These are phyloP conservation scores for Acronicta alni DNA, from an alignment of 2,888 invertebrate genomes.

Conservation along the genomic window DNA sequence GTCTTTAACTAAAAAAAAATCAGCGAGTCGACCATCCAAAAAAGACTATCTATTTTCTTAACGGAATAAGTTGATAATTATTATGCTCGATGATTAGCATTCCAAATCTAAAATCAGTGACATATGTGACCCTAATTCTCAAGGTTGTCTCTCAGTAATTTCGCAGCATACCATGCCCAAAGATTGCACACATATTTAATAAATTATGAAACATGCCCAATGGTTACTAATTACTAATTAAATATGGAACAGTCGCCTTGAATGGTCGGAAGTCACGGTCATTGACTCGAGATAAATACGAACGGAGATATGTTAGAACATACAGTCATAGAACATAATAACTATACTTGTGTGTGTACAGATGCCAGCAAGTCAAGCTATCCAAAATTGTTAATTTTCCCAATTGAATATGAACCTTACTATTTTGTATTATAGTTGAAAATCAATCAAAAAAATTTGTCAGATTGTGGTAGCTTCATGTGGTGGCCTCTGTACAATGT, in stretches of 20 bases:
- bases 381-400: too few species aligned
- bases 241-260: conserved; percentile 59
- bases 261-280: conserved; percentile 65
- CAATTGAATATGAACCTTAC: too few species aligned
- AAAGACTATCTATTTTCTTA: too few species aligned
- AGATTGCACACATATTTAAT: conserved; percentile 14
- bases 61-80: too few species aligned
- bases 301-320: conserved; percentile 9
- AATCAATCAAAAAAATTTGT: too few species aligned
- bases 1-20: too few species aligned
- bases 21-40: too few species aligned
- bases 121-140: conserved; percentile 2
- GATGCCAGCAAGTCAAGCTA: too few species aligned
- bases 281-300: conserved; percentile 65
- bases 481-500: too few species aligned
- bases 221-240: conserved; percentile 37
- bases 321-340: not conserved
- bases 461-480: too few species aligned
- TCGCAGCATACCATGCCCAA: conserved; percentile 3
- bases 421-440: too few species aligned
- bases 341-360: too few species aligned
- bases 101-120: not conserved
- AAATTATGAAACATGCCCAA: conserved; percentile 15
- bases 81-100: not conserved
- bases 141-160: conserved; percentile 11